Conservation (phyloP, 1,140 invertebrate genomes). For the Lepidotrigona ventralis region DNA sequence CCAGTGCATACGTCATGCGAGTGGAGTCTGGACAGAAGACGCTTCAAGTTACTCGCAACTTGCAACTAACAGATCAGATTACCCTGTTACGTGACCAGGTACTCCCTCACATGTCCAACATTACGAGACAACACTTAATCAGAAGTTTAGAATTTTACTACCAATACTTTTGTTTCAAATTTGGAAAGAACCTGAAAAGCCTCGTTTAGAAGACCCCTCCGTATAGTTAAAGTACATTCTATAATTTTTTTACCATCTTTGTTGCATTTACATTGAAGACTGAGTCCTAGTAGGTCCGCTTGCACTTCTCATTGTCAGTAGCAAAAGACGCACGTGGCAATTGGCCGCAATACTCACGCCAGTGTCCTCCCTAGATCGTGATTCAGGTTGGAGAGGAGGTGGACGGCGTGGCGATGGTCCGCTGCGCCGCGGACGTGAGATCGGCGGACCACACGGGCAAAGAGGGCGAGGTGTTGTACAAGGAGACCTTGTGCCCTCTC, state of each 20-base stretch:
- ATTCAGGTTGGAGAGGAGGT: slow-evolving; percentile 93
- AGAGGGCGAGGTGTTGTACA: slow-evolving; percentile 86
- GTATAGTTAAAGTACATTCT: too few relatives aligned
- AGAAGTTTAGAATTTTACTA: not conserved
- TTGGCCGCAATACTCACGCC: not conserved
- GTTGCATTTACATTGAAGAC: too few relatives aligned
- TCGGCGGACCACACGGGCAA: slow-evolving; percentile 88
- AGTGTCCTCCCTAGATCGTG: slow-evolving; percentile 83
- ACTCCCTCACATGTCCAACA: not conserved
- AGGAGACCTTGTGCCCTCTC: slow-evolving; percentile 84
- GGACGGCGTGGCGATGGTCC: slow-evolving; percentile 95
- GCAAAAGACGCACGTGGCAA: not conserved
- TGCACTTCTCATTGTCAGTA: too few relatives aligned
- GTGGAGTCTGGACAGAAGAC: slow-evolving; percentile 93
- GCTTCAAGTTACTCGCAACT: slow-evolving; percentile 89
- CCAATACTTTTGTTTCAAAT: not conserved
- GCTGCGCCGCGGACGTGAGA: slow-evolving; percentile 92
- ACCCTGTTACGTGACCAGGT: slow-evolving; percentile 87
- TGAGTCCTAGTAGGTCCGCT: too few relatives aligned
- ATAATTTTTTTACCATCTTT: too few relatives aligned
- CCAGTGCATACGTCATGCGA: slow-evolving; percentile 95
- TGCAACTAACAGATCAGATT: slow-evolving; percentile 85
- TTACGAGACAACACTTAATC: too few relatives aligned
- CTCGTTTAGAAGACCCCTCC: too few relatives aligned
- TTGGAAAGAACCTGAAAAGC: too few relatives aligned